phyloP scores from a whole-genome alignment of 2,888 invertebrate species.

The Lagria hirta region DNA sequence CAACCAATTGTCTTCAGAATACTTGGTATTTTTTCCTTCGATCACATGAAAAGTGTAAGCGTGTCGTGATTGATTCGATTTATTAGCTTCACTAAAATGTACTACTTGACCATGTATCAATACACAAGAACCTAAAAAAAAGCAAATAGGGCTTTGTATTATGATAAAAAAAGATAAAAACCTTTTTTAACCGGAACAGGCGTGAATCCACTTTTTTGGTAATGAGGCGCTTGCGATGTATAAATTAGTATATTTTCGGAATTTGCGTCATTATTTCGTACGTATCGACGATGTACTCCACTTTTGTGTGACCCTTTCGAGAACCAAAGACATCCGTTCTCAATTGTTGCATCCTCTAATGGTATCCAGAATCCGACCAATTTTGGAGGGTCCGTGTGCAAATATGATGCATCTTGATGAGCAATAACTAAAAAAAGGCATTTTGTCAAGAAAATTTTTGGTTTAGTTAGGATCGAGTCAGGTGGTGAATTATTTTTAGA shows the following conservation, averaged over 20 bases:
- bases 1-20: conserved; percentile 84
- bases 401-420: conserved; percentile 87
- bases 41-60: conserved; percentile 95
- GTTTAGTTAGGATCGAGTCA: too few species aligned
- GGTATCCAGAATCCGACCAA: conserved; percentile 95
- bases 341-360: conserved; percentile 85
- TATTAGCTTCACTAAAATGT: conserved; percentile 88
- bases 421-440: conserved; percentile 66
- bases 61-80: conserved; percentile 79
- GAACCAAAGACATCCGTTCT: conserved; percentile 95
- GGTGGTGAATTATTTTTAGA: too few species aligned
- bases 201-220: conserved; percentile 73
- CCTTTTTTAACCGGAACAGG: conserved; percentile 84
- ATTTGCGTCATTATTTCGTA: conserved; percentile 68
- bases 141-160: conserved; percentile 3
- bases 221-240: conserved; percentile 67
- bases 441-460: background rate
- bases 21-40: conserved; percentile 74
- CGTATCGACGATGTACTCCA: conserved; percentile 71
- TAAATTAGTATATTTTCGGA: conserved; percentile 66
- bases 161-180: conserved; percentile 46
- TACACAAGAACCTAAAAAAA: conserved; percentile 73
- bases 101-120: conserved; percentile 91
- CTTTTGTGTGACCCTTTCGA: conserved; percentile 89
- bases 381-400: conserved; percentile 80